These are phyloP conservation scores for Coecobrya sp. DNA, from an alignment of 2,888 invertebrate species.

Conservation along the genomic window DNA sequence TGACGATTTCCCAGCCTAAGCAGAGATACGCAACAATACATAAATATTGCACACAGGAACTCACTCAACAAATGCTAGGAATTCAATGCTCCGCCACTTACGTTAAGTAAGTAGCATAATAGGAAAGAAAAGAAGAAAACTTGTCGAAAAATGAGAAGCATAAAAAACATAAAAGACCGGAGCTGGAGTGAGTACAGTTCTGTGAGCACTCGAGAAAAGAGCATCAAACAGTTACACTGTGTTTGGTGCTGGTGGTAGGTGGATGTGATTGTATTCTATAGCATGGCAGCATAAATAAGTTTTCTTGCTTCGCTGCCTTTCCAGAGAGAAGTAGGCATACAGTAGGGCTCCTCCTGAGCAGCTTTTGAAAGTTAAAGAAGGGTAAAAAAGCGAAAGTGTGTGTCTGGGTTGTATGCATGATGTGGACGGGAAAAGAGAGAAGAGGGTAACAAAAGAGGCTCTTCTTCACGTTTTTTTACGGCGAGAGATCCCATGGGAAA, in stretches of 20 bases:
- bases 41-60: slow-evolving; percentile 23
- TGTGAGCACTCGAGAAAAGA: slow-evolving; percentile 59
- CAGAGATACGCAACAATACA: slow-evolving; percentile 36
- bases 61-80: slow-evolving; percentile 6
- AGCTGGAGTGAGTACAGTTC: slow-evolving; percentile 28
- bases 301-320: slow-evolving; percentile 70
- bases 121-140: slow-evolving; percentile 24
- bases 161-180: slow-evolving; percentile 23
- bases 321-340: background rate
- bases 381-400: slow-evolving; percentile 72
- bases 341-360: slow-evolving; percentile 41
- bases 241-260: slow-evolving; percentile 17
- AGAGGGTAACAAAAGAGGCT: slow-evolving; percentile 80
- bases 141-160: slow-evolving; percentile 45
- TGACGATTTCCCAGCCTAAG: slow-evolving; percentile 16
- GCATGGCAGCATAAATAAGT: slow-evolving; percentile 58
- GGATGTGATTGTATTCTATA: slow-evolving; percentile 30
- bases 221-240: slow-evolving; percentile 49
- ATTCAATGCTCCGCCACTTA: slow-evolving; percentile 74
- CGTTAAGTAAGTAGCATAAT: slow-evolving; percentile 67
- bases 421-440: slow-evolving; percentile 37
- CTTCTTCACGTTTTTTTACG: slow-evolving; percentile 67
- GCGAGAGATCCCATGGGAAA: slow-evolving; percentile 85
- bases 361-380: slow-evolving; percentile 81
- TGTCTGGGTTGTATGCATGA: slow-evolving; percentile 17